Conservation (phyloP, 2,888 invertebrate species). For the Calliopum simillimum region DNA sequence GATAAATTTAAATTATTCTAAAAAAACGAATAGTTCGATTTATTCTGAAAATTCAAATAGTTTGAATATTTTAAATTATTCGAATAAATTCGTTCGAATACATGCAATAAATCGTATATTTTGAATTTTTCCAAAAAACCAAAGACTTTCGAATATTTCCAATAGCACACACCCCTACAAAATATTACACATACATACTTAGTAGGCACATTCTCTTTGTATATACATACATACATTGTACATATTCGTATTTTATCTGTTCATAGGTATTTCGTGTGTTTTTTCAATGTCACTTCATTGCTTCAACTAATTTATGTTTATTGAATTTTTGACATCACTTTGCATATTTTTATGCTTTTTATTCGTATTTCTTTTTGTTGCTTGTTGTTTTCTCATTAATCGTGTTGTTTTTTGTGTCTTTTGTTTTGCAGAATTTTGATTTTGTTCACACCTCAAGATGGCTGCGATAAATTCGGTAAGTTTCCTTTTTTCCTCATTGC, state of each 20-base stretch:
- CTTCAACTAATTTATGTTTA: conserved; percentile 34
- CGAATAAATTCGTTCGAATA: too few relatives aligned
- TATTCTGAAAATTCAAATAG: too few relatives aligned
- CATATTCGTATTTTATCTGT: too few relatives aligned
- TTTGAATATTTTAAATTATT: too few relatives aligned
- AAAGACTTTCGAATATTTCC: too few relatives aligned
- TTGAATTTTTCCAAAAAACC: too few relatives aligned
- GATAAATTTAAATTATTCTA: too few relatives aligned
- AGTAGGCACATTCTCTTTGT: not conserved
- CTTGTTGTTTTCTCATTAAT: conserved; percentile 21
- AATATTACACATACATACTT: conserved; percentile 4
- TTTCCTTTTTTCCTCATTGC: conserved; percentile 42
- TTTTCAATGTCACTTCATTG: conserved; percentile 40
- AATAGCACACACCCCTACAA: too few relatives aligned
- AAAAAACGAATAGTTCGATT: too few relatives aligned
- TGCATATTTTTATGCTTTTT: conserved; percentile 41
- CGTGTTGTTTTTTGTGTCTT: conserved; percentile 28
- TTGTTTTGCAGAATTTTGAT: conserved; percentile 40
- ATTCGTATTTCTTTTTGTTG: conserved; percentile 38
- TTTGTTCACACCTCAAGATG: conserved; percentile 54
- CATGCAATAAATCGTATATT: too few relatives aligned
- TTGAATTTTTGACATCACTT: conserved; percentile 35
- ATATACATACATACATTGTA: conserved; percentile 27
- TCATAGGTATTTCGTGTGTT: conserved; percentile 26
- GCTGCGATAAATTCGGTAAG: conserved; percentile 67